These are phyloP conservation scores for Aplysina aerophoba DNA, from an alignment of 37 sponge, comb jelly and placozoan genomes.

Conservation along the genomic window DNA sequence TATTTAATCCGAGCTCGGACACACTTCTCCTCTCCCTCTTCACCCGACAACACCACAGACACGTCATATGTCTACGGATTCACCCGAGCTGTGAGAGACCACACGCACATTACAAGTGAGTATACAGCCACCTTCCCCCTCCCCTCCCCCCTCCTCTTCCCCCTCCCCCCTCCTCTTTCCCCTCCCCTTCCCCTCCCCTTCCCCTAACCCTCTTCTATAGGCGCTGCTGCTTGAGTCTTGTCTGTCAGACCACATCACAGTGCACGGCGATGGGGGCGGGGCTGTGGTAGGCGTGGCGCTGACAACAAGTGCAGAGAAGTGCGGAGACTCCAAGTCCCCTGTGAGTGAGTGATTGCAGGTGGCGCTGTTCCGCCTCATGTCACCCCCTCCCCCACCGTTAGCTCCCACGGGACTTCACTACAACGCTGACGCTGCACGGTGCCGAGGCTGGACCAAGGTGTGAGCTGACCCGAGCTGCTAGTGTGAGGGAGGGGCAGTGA, in stretches of 20 bases:
- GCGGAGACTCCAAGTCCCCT: not conserved
- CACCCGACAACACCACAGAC: not conserved
- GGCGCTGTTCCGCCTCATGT: not conserved
- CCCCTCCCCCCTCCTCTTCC: too few relatives aligned
- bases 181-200: too few relatives aligned
- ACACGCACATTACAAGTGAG: not conserved
- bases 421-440: constrained; percentile 35
- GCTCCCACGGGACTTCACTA: constrained; percentile 49
- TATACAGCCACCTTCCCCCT: too few relatives aligned
- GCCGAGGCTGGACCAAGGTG: constrained; percentile 53
- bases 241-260: constrained; percentile 52
- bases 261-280: constrained; percentile 34
- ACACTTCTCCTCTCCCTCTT: not conserved
- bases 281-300: constrained; percentile 54
- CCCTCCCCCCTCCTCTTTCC: too few relatives aligned
- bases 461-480: not conserved
- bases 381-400: not conserved
- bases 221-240: constrained; percentile 38
- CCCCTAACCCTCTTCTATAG: constrained; percentile 4
- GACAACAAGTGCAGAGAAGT: constrained; percentile 5
- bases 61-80: constrained; percentile 43
- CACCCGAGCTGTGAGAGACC: constrained; percentile 65
- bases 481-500: not conserved
- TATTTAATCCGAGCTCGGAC: not conserved
- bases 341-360: not conserved